Conservation (phyloP, 2,797 vertebrate genomes). For the Anguilla marmorata region DNA sequence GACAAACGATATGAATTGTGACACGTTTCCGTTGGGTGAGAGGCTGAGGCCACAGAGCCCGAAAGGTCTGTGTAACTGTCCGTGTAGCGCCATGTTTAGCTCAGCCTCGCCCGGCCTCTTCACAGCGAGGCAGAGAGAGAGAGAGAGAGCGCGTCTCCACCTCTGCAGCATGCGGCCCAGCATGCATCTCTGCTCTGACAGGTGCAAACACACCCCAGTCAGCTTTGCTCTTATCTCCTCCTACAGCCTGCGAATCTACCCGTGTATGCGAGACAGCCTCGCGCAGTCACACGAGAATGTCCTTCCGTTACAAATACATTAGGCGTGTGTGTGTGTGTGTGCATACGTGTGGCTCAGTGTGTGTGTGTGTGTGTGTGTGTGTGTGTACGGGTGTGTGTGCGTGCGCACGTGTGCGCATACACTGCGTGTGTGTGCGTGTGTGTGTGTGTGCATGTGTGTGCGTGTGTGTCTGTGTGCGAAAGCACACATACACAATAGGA, state of each 20-base stretch:
- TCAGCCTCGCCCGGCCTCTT: neutral
- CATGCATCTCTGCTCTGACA: neutral
- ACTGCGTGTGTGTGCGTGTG: neutral
- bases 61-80: neutral
- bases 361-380: neutral
- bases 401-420: neutral
- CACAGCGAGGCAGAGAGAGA: neutral
- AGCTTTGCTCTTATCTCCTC: conserved; percentile 1
- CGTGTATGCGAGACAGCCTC: neutral
- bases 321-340: neutral
- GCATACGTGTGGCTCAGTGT: neutral
- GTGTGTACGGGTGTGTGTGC: neutral
- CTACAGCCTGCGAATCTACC: neutral
- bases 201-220: neutral
- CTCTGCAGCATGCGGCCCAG: neutral
- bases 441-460: neutral
- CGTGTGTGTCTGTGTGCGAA: neutral
- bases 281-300: neutral
- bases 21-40: neutral
- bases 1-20: neutral
- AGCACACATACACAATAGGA: neutral
- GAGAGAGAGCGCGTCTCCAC: neutral
- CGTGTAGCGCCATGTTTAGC: neutral
- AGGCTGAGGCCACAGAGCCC: neutral
- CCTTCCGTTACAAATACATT: neutral